Base-by-base conservation (phyloP, 2,888 invertebrate species). In the Lagria hirta region DNA sequence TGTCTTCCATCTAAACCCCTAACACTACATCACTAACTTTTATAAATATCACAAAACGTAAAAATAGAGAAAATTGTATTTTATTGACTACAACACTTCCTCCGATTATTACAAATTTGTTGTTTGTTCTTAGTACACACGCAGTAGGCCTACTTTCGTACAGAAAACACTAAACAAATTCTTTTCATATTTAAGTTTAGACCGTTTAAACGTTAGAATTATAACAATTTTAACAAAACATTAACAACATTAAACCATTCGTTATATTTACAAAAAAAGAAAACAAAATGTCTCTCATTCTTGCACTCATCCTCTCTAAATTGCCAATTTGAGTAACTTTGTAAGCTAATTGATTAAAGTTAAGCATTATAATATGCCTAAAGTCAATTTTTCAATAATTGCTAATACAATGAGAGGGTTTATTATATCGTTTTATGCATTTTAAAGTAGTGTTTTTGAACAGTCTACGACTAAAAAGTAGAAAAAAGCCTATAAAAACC, bases 1-100 rank as follows among this genome's bases (percentile, higher is more conserved):
- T 24, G 10, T 15, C 3, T 23, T n/a, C 24, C 15, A 15, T 22
- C 32, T 37, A 36, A 47, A n/a, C n/a, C 34, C 46, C 54, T 60
- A 58, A 49, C 38, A 49, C 57, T 60, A 61, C 44, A 47, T 51
- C 15, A 32, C 36, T 48, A 54, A 54, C 57, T 58, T 49, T 53
- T 54, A 57, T 54, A 58, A 54, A 57, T 58, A 58, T 60, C 56
- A 57, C 54, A 62, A 61, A 61, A 61, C 48, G 54, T 52, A 54
- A 60, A 59, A 59, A 50, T 49, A 51, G 52, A 50, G 51, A 50
- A 52, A 52, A 48, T 52, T 51, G 49, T 44, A 52, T 54, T n/a
- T n/a, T 58, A 60, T 64, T 63, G 61, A 63, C 63, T 58, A 60
- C 54, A 52, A 57, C 52, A 58, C 44, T 43, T 44, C 49, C 34